Evolutionary conservation across 2,113 vertebrate genomes (phyloP).

Genomic region (Peromyscus leucopus): DNA sequence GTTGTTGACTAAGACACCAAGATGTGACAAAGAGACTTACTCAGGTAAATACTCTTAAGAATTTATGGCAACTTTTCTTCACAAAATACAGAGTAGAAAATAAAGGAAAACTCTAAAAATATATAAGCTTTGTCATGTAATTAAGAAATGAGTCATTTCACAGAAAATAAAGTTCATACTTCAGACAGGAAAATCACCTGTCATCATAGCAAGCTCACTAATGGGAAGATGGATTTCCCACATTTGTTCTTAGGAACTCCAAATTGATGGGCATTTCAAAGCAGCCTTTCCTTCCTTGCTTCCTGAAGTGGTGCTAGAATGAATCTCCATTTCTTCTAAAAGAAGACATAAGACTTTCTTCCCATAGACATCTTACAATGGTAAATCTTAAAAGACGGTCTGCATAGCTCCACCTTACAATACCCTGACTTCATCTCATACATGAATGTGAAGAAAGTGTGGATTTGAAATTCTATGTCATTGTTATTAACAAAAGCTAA

Average conservation of each 20-base stretch:
- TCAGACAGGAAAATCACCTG: neutral
- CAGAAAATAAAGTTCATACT: neutral
- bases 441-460: constrained; percentile 38
- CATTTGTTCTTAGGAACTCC: neutral
- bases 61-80: neutral
- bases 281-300: neutral
- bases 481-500: constrained; percentile 4
- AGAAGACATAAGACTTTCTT: constrained; percentile 2
- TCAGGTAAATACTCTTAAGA: neutral
- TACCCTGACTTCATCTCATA: constrained; percentile 36
- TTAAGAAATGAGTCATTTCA: neutral
- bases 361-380: neutral
- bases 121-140: neutral
- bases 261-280: neutral
- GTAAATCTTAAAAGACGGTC: constrained; percentile 16
- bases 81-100: neutral
- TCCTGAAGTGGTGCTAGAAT: neutral
- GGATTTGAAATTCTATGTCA: neutral
- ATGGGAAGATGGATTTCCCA: neutral
- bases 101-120: neutral
- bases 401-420: neutral
- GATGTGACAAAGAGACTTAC: neutral
- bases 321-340: neutral
- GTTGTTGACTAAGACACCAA: neutral
- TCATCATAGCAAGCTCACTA: neutral